Evolutionary conservation across 2,113 vertebrate genomes (phyloP).

Genomic region (Paradoxurus hermaphroditus): DNA sequence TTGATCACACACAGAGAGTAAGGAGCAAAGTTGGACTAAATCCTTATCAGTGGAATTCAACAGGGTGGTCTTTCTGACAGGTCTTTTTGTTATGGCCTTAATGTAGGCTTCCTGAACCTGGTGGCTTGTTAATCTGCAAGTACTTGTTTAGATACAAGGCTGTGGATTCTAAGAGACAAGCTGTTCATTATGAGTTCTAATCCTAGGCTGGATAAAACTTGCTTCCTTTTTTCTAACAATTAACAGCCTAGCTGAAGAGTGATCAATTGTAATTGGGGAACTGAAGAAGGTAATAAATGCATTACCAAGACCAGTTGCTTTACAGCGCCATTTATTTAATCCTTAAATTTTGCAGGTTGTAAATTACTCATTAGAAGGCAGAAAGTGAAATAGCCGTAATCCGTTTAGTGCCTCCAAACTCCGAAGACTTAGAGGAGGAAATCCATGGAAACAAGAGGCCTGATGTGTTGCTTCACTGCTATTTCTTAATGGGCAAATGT

Average conservation of each 20-base stretch:
- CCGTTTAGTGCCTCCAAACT: constrained; percentile 50
- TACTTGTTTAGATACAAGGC: constrained; percentile 45
- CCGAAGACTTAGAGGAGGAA: constrained; percentile 44
- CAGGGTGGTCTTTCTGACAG: constrained; percentile 23
- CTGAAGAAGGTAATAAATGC: constrained; percentile 57
- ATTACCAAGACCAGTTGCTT: constrained; percentile 35
- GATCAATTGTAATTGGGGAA: constrained; percentile 53
- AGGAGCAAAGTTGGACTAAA: constrained; percentile 28
- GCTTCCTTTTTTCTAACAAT: constrained; percentile 54
- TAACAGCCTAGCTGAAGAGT: constrained; percentile 26
- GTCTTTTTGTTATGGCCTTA: constrained; percentile 39
- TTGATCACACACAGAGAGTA: not conserved
- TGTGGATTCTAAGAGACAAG: constrained; percentile 45
- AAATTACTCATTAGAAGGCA: constrained; percentile 62
- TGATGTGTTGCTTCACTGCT: constrained; percentile 41
- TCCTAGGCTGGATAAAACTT: constrained; percentile 52
- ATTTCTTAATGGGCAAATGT: constrained; percentile 45
- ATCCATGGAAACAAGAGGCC: constrained; percentile 57
- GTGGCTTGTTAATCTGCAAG: constrained; percentile 44
- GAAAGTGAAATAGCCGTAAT: constrained; percentile 63
- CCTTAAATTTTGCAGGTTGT: constrained; percentile 55
- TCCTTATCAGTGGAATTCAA: constrained; percentile 50
- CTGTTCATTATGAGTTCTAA: constrained; percentile 59
- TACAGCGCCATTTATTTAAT: constrained; percentile 54
- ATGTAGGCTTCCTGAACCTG: constrained; percentile 28